These are phyloP conservation scores for Galaxias olidus DNA, from an alignment of 2,797 vertebrate genomes.

Conservation along the genomic window DNA sequence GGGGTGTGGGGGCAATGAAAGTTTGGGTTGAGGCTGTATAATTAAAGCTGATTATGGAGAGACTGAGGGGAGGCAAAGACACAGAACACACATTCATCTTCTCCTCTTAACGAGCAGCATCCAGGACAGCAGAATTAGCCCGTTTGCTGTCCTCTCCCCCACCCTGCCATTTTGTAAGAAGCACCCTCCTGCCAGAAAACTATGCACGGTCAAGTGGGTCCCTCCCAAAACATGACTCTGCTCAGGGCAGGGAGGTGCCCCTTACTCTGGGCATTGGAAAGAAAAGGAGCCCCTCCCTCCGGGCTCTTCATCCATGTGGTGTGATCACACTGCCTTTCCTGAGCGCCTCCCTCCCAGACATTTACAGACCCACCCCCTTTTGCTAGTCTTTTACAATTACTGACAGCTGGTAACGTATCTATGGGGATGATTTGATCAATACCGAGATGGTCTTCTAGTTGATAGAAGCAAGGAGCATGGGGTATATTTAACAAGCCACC, in stretches of 20 bases:
- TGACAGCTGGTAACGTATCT: no score
- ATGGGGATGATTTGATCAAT: no score
- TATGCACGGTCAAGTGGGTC: conserved; percentile 62
- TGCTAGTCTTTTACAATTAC: no score
- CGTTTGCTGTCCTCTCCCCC: conserved; percentile 43
- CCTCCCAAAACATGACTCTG: conserved; percentile 53
- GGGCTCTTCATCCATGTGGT: conserved; percentile 42
- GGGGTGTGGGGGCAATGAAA: conserved; percentile 43
- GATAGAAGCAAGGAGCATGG: no score
- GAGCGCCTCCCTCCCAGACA: no score
- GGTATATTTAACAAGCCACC: no score
- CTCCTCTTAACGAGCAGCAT: conserved; percentile 55
- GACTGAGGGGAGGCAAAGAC: conserved; percentile 47
- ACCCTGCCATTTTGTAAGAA: conserved; percentile 62
- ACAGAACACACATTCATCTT: conserved; percentile 51
- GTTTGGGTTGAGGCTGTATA: conserved; percentile 56
- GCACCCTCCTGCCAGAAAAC: conserved; percentile 57
- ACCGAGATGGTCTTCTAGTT: no score
- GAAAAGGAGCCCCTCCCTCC: conserved; percentile 45
- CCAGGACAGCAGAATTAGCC: conserved; percentile 55
- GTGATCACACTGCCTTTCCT: no score
- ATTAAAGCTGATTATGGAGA: conserved; percentile 67
- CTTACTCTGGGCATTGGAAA: conserved; percentile 35
- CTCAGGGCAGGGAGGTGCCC: conserved; percentile 38
- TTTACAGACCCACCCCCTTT: no score